A percentile compares a stretch with the other conserved stretches of the same genome.
Conservation (phyloP, 2,888 invertebrate genomes). For the Folsomia candida region DNA sequence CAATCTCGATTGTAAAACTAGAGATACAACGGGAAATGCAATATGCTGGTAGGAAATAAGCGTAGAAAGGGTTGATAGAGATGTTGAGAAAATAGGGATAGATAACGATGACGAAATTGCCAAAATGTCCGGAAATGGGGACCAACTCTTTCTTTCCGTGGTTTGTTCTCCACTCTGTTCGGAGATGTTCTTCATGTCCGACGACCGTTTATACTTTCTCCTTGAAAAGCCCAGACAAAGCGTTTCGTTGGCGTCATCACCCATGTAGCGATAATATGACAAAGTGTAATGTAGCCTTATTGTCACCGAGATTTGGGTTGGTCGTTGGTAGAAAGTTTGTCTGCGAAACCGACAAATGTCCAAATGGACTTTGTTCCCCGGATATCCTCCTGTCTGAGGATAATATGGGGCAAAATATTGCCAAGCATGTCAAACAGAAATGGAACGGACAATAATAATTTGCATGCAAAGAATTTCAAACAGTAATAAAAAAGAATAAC, state of each 20-base stretch:
- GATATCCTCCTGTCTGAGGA: background rate
- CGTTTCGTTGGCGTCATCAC: background rate
- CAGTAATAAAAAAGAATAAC: background rate
- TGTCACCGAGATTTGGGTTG: background rate
- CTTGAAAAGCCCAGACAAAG: background rate
- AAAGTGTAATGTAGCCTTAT: background rate
- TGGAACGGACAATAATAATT: no score
- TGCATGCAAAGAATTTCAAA: no score
- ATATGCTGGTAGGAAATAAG: no score
- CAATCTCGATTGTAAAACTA: no score
- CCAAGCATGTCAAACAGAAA: background rate
- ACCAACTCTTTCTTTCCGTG: background rate
- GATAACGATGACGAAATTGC: background rate
- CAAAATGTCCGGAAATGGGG: background rate
- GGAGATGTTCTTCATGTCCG: background rate
- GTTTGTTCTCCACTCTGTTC: no score
- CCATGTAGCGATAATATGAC: background rate
- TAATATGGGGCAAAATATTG: no score
- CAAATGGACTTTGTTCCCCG: constrained; percentile 3
- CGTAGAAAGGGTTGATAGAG: no score
- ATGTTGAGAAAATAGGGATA: no score
- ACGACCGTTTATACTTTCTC: background rate
- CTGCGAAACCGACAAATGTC: background rate
- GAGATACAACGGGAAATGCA: no score
- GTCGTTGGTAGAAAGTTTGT: background rate